phyloP scores from a whole-genome alignment of 2,888 invertebrate species.

The Linnaemya vulpina region DNA sequence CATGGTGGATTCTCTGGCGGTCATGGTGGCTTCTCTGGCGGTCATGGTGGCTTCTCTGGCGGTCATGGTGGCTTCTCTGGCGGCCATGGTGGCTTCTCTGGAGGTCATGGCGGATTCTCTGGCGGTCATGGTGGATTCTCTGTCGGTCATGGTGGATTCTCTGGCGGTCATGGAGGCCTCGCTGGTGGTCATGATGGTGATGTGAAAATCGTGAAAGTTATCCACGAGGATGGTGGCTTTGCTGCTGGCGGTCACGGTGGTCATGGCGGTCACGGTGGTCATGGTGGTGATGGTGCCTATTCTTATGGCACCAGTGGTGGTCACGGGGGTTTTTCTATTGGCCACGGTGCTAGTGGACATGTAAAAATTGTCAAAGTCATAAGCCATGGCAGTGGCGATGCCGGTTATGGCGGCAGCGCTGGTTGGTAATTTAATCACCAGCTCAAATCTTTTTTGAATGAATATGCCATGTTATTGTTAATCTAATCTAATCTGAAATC shows the following conservation, averaged over 20 bases:
- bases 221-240: constrained; percentile 71
- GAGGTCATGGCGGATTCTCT: constrained; percentile 20
- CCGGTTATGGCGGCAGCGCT: constrained; percentile 36
- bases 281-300: neutral
- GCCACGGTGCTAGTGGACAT: constrained; percentile 60
- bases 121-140: constrained; percentile 55
- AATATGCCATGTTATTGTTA: constrained; percentile 44
- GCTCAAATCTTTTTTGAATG: neutral
- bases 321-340: constrained; percentile 26
- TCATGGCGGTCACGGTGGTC: constrained; percentile 20
- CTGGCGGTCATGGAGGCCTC: constrained; percentile 61
- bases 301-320: constrained; percentile 42
- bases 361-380: constrained; percentile 74
- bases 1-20: constrained; percentile 44
- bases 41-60: constrained; percentile 22
- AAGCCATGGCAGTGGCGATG: constrained; percentile 54
- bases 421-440: constrained; percentile 47
- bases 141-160: constrained; percentile 45
- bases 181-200: constrained; percentile 26
- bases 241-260: constrained; percentile 34
- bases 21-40: constrained; percentile 58
- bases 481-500: constrained; percentile 28
- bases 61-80: constrained; percentile 46
- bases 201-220: constrained; percentile 72
- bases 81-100: constrained; percentile 44